These are phyloP conservation scores for Eurypyga helias DNA, from an alignment of 2,113 vertebrate species.

Conservation along the genomic window DNA sequence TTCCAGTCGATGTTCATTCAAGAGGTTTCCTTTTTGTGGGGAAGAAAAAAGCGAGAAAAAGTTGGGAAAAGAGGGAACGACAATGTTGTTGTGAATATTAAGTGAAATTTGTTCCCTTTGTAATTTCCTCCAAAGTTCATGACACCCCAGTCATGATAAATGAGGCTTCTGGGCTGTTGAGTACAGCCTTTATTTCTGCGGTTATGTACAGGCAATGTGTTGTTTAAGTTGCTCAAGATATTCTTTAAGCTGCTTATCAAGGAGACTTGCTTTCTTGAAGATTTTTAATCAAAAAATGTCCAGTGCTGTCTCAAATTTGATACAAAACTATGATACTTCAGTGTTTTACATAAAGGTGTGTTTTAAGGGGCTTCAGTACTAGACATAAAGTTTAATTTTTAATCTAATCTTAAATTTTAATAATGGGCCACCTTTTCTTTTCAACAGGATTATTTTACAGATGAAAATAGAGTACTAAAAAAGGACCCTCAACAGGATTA, in stretches of 20 bases:
- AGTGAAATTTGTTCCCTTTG: neutral
- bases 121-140: neutral
- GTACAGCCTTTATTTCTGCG: neutral
- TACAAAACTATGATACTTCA: neutral
- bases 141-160: neutral
- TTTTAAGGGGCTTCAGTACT: neutral
- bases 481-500: constrained; percentile 85
- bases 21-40: neutral
- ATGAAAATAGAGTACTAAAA: constrained; percentile 80
- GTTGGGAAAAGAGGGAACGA: neutral
- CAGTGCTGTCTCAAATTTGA: neutral
- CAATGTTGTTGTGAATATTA: neutral
- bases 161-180: neutral
- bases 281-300: neutral
- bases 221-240: neutral
- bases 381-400: neutral
- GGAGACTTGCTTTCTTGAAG: neutral
- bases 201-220: accelerated
- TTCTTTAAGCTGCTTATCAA: neutral
- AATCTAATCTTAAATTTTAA: neutral
- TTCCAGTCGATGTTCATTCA: neutral
- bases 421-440: neutral
- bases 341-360: neutral
- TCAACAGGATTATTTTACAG: constrained; percentile 85
- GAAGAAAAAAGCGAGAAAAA: neutral